Percentiles rank a stretch among this genome's conserved stretches.
These are phyloP conservation scores for Rutpela maculata DNA, from an alignment of 2,888 invertebrate genomes.

Conservation along the genomic window DNA sequence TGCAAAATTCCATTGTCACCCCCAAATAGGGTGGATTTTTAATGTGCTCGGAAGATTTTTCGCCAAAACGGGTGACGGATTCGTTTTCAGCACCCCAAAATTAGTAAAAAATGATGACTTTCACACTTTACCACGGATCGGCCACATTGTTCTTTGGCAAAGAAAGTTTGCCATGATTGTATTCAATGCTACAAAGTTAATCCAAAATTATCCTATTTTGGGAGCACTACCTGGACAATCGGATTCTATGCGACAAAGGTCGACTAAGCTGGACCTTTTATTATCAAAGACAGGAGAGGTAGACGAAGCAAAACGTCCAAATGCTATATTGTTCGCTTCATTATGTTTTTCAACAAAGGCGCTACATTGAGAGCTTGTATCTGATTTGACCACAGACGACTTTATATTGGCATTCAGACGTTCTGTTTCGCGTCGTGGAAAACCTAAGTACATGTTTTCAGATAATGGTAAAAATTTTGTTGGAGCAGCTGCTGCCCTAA, in stretches of 20 bases:
- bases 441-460: constrained; percentile 19
- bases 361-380: constrained; percentile 55
- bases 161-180: too few relatives aligned
- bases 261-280: constrained; percentile 57
- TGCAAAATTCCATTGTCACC: too few relatives aligned
- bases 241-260: constrained; percentile 51
- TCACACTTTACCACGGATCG: too few relatives aligned
- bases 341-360: constrained; percentile 56
- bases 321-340: constrained; percentile 52
- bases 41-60: too few relatives aligned
- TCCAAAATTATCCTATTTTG: constrained; percentile 48
- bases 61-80: too few relatives aligned
- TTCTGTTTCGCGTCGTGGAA: constrained; percentile 26
- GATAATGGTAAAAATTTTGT: constrained; percentile 44
- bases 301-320: constrained; percentile 46
- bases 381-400: constrained; percentile 42
- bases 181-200: too few relatives aligned
- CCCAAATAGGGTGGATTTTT: too few relatives aligned
- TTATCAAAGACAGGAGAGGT: constrained; percentile 48
- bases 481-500: constrained; percentile 21
- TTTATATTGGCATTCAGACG: constrained; percentile 29
- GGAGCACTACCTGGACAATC: constrained; percentile 45
- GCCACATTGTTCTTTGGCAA: too few relatives aligned
- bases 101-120: too few relatives aligned
- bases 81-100: too few relatives aligned